phyloP scores from a whole-genome alignment of 2,888 invertebrate genomes.

The Caenorhabditis sulstoni region DNA sequence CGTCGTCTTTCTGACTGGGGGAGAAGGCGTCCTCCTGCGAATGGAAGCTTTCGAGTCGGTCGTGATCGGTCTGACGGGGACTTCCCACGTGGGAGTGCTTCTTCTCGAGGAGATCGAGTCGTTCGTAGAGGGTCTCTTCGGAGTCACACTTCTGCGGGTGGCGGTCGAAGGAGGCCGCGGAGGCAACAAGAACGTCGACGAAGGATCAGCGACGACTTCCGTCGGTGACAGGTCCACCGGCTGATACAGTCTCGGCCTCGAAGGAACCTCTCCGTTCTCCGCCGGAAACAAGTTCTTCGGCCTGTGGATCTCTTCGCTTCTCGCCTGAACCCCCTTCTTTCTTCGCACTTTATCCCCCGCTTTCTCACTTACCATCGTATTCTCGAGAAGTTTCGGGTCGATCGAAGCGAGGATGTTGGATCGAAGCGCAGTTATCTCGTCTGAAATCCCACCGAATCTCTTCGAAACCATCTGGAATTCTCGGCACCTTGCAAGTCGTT shows the following conservation, averaged over 20 bases:
- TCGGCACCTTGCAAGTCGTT: slow-evolving; percentile 61
- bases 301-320: slow-evolving; percentile 54
- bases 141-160: background rate
- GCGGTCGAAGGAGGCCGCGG: slow-evolving; percentile 48
- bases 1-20: slow-evolving; percentile 7
- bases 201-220: slow-evolving; percentile 48
- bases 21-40: slow-evolving; percentile 36
- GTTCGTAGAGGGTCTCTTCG: slow-evolving; percentile 39
- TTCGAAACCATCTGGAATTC: background rate
- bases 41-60: slow-evolving; percentile 26
- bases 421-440: slow-evolving; percentile 71
- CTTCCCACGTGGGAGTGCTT: slow-evolving; percentile 31
- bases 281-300: slow-evolving; percentile 53
- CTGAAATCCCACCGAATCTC: slow-evolving; percentile 13
- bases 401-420: slow-evolving; percentile 64
- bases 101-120: slow-evolving; percentile 34
- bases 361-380: slow-evolving; percentile 49
- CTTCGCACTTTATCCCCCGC: background rate
- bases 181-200: slow-evolving; percentile 51
- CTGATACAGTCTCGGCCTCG: slow-evolving; percentile 61
- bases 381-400: slow-evolving; percentile 62
- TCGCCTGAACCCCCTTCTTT: slow-evolving; percentile 10
- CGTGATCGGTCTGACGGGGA: slow-evolving; percentile 40
- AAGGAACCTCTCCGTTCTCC: slow-evolving; percentile 21
- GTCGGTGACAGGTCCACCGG: slow-evolving; percentile 66